Evolutionary conservation across 2,888 invertebrate species (phyloP).

Genomic region (Pristionchus fissidentatus): DNA sequence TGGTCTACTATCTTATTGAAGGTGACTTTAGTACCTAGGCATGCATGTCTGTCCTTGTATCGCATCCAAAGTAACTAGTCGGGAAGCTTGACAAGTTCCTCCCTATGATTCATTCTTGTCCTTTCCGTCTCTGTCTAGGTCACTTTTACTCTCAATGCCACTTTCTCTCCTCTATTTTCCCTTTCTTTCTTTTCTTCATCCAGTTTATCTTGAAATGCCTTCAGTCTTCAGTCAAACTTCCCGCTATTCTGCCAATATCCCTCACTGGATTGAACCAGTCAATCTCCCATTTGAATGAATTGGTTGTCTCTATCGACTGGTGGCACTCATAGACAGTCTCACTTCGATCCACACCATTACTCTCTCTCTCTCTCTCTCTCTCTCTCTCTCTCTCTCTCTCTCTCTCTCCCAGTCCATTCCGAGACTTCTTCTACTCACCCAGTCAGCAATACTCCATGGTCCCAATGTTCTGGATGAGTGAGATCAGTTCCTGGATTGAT

Average conservation of each 20-base stretch:
- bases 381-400: not conserved
- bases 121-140: slow-evolving; percentile 10
- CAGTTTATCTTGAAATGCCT: not conserved
- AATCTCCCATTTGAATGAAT: slow-evolving; percentile 29
- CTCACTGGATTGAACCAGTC: not conserved
- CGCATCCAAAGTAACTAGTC: too few relatives aligned
- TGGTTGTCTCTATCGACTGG: not conserved
- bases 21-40: not conserved
- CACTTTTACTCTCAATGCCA: slow-evolving; percentile 47
- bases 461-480: slow-evolving; percentile 74
- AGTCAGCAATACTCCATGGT: slow-evolving; percentile 74
- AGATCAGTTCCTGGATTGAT: slow-evolving; percentile 74
- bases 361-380: not conserved
- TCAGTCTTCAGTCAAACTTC: not conserved
- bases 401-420: not conserved
- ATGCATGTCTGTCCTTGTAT: not conserved
- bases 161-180: not conserved
- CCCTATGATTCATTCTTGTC: slow-evolving; percentile 8
- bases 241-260: slow-evolving; percentile 39
- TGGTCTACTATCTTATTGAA: not conserved
- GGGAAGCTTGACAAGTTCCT: not conserved
- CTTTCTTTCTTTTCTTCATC: slow-evolving; percentile 10
- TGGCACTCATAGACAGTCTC: slow-evolving; percentile 36
- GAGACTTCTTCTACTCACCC: slow-evolving; percentile 55
- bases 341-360: slow-evolving; percentile 28